Base-by-base conservation (phyloP, 2,797 vertebrate genomes). In the Argentina silus region DNA sequence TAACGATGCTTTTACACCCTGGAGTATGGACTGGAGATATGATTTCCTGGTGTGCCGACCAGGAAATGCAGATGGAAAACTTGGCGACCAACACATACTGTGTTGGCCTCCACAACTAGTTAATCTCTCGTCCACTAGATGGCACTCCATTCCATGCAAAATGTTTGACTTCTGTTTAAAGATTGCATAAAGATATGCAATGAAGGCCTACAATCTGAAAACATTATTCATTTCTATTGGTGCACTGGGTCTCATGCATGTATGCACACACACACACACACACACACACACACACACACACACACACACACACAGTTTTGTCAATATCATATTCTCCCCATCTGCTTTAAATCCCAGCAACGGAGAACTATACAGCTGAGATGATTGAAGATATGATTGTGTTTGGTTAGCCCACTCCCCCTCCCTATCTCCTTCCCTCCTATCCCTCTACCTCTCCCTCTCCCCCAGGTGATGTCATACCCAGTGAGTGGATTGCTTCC, bases 311-410 rank as follows among this genome's bases (percentile, higher is more conserved):
- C 12, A 2, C 23, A 66, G 50, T 63, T 70, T 69, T 59, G 69
- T 48, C 64, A 70, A 55, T 60, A 47, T 71, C 67, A 50, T 76
- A 27, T 59, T 57, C 43, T 73, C 65, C 75, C 47, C 44, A 66
- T 69, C 61, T 65, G 44, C 74, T 3, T 2, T 61, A 36, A 11
- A 14, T 69, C 74, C 45, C 66, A 15, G 12, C 61, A 17, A 64
- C 47, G 48, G 64, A 44, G 63, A 44, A 21, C 71, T 48, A 73
- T 48, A 59, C 64, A 10, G 74, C 75, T 47, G 72, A 17, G 56
- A 75, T 78, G 73, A 79, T 79, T 69, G 63, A 78, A 17, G 67
- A 48, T 56, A 66, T 77, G 77, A 85, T 85, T 79, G 77, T 81
- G 71, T 85, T 81, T 76, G 79, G 77, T 64, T 66, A 77, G 76